Evolutionary conservation across 2,113 vertebrate species (phyloP).

Genomic region (Rhagologus leucostigma): DNA sequence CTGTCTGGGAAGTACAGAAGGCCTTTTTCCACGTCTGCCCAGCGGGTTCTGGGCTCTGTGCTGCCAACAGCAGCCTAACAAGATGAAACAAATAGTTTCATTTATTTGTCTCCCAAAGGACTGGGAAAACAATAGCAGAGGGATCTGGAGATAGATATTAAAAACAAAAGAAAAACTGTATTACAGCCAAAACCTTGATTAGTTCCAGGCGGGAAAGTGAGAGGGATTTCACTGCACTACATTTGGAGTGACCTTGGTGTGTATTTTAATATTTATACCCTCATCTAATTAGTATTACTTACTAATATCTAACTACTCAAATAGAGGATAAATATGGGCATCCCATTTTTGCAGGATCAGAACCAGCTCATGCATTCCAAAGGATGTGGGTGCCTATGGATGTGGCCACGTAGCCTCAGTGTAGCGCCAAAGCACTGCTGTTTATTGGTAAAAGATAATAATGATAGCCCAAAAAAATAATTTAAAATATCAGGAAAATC

Average conservation of each 20-base stretch:
- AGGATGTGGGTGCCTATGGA: not conserved
- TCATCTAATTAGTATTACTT: not conserved
- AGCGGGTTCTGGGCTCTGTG: not conserved
- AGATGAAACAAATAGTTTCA: conserved; percentile 26
- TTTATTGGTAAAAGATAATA: not conserved
- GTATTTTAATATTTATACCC: not conserved
- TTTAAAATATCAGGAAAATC: not conserved
- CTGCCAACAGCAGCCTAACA: conserved; percentile 19
- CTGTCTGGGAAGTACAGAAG: not conserved
- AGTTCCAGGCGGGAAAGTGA: not conserved
- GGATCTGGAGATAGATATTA: conserved; percentile 4
- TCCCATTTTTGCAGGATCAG: not conserved
- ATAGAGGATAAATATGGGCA: not conserved
- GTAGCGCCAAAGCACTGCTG: not conserved
- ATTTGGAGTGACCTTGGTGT: not conserved
- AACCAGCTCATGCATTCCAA: not conserved
- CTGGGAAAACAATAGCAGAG: not conserved
- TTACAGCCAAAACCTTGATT: conserved; percentile 12
- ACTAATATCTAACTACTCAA: not conserved
- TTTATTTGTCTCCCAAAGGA: conserved; percentile 23
- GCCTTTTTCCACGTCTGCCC: not conserved
- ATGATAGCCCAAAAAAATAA: no score
- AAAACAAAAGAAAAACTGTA: not conserved
- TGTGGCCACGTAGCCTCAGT: no score
- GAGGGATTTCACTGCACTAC: not conserved